Conservation (phyloP, 2,113 vertebrate genomes). For the Neotragus pygmaeus region DNA sequence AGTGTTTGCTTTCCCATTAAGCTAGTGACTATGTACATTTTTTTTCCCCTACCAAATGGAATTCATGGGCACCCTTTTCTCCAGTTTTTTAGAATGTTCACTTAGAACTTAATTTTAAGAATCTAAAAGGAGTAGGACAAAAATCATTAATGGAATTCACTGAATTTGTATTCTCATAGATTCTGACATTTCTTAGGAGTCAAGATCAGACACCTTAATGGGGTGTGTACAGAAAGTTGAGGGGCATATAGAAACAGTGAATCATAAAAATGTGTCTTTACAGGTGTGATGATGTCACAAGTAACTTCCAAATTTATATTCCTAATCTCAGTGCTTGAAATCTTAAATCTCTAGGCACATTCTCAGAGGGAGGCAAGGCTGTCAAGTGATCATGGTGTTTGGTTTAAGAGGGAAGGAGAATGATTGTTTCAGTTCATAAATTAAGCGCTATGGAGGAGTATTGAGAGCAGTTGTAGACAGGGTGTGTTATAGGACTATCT, state of each 20-base stretch:
- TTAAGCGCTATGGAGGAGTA: neutral
- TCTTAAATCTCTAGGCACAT: neutral
- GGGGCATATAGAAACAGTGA: constrained; percentile 24
- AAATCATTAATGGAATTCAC: neutral
- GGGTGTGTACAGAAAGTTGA: neutral
- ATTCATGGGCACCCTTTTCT: neutral
- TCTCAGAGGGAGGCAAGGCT: neutral
- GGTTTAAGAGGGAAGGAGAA: neutral
- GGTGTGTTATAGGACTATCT: neutral
- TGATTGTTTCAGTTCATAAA: neutral
- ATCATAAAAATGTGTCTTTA: constrained; percentile 51
- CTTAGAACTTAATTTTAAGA: neutral
- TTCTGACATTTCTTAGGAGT: neutral
- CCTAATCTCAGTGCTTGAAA: constrained; percentile 28
- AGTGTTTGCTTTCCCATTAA: neutral
- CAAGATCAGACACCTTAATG: neutral
- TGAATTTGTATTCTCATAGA: neutral
- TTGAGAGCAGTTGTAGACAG: neutral
- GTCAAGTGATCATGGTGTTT: neutral
- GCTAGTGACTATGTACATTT: neutral
- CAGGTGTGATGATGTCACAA: constrained; percentile 35
- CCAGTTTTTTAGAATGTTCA: neutral
- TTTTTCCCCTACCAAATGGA: neutral
- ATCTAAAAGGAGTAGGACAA: neutral
- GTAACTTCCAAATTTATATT: neutral